These are phyloP conservation scores for Hemibagrus guttatus DNA, from an alignment of 2,797 vertebrate genomes.

Conservation along the genomic window DNA sequence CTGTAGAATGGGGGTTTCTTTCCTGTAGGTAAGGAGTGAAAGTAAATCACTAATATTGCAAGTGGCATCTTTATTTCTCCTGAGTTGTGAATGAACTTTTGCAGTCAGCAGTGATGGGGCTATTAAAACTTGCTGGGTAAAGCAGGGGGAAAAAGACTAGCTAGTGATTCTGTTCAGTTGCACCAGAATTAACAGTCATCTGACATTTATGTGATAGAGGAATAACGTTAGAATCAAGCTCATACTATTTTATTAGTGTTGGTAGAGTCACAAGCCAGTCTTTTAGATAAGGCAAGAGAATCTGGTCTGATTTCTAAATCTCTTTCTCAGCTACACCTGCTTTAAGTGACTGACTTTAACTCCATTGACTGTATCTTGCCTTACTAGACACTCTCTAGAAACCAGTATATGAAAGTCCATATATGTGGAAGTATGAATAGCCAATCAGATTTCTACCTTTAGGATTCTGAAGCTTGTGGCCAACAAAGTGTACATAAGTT, in stretches of 20 bases:
- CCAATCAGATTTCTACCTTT: constrained; percentile 8
- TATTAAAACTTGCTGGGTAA: neutral
- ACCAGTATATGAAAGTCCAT: neutral
- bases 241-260: neutral
- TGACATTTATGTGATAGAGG: neutral
- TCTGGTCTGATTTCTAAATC: neutral
- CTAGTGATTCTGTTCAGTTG: constrained; percentile 23
- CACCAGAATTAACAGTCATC: neutral
- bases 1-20: constrained; percentile 5
- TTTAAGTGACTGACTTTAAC: neutral
- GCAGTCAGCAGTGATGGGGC: neutral
- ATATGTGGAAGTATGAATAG: neutral
- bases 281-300: neutral
- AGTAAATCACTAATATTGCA: constrained; percentile 12
- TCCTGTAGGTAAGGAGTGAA: constrained; percentile 12
- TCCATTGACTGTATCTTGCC: neutral
- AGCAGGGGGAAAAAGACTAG: neutral
- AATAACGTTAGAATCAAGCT: neutral
- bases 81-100: constrained; percentile 17
- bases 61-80: neutral
- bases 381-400: neutral
- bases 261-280: neutral
- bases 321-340: too few relatives aligned
- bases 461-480: neutral
- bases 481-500: neutral